Percentiles rank a stretch among this genome's conserved stretches.
These are phyloP conservation scores for Pseudonaja textilis DNA, from an alignment of 2,113 vertebrate genomes.

Conservation along the genomic window DNA sequence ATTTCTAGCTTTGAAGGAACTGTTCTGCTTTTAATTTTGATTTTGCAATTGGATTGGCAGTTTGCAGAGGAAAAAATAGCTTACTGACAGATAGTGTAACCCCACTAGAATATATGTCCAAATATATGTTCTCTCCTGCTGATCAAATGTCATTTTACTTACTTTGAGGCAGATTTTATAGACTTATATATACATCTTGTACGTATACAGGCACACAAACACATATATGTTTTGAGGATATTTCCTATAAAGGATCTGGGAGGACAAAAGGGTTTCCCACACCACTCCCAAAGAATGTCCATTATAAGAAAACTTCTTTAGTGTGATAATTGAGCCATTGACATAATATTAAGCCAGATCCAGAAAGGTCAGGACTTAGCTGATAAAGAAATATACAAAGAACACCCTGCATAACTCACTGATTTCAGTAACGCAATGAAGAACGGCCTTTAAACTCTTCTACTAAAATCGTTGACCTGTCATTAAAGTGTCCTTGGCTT, in stretches of 20 bases:
- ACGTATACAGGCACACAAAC: background rate
- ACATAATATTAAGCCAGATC: background rate
- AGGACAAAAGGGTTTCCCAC: background rate
- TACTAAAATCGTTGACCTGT: background rate
- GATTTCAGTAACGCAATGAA: background rate
- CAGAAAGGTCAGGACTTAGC: slow-evolving; percentile 1
- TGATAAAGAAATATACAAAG: background rate
- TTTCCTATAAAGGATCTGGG: background rate
- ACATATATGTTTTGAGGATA: background rate
- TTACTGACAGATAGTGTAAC: background rate
- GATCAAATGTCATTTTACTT: background rate
- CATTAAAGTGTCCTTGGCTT: background rate
- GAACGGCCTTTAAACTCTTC: background rate
- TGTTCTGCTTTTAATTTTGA: background rate
- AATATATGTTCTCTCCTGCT: background rate
- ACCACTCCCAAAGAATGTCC: background rate
- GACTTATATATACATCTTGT: background rate
- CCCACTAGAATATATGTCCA: background rate
- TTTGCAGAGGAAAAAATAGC: background rate
- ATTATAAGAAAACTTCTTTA: slow-evolving; percentile 28
- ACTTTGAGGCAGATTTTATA: background rate
- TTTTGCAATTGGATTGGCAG: background rate
- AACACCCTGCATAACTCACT: background rate
- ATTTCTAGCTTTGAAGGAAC: background rate
- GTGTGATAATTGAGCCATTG: slow-evolving; percentile 10